A percentile compares a stretch with the other conserved stretches of the same genome.
These are phyloP conservation scores for Phyllotreta striolata DNA, from an alignment of 2,888 invertebrate genomes.

Conservation along the genomic window DNA sequence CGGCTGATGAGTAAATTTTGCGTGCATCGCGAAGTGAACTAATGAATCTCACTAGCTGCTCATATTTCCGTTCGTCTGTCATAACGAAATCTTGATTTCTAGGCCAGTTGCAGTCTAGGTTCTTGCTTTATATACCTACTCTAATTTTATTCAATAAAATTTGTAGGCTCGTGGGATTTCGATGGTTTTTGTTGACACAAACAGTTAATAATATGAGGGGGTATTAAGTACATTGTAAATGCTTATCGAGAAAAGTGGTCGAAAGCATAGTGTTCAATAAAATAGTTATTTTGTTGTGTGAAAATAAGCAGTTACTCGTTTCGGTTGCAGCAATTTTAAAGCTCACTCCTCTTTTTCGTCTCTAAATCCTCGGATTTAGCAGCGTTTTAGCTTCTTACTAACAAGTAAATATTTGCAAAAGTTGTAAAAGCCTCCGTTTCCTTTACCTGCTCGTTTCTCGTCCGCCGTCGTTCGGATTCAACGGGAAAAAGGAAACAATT, in stretches of 20 bases:
- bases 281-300: not conserved
- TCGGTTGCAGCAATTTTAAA: constrained; percentile 17
- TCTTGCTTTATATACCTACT: too few relatives aligned
- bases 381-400: constrained; percentile 37
- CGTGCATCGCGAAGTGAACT: not conserved
- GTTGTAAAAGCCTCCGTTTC: constrained; percentile 36
- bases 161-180: too few relatives aligned
- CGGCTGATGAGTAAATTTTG: not conserved
- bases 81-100: too few relatives aligned
- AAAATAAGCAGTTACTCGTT: not conserved
- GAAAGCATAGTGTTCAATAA: not conserved
- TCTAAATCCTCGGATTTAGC: constrained; percentile 24
- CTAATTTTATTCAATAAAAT: too few relatives aligned
- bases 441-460: constrained; percentile 1
- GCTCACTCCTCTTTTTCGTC: constrained; percentile 11
- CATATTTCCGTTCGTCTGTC: too few relatives aligned
- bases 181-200: too few relatives aligned
- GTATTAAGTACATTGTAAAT: too few relatives aligned
- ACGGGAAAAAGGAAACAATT: constrained; percentile 24
- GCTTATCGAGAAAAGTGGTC: too few relatives aligned
- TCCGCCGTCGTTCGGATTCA: constrained; percentile 10
- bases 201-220: too few relatives aligned
- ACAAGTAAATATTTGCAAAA: constrained; percentile 40
- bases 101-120: too few relatives aligned
- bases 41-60: too few relatives aligned